Percentiles rank a stretch among this genome's conserved stretches.
phyloP scores from a whole-genome alignment of 2,797 vertebrate species.

The Adrianichthys oophorus region DNA sequence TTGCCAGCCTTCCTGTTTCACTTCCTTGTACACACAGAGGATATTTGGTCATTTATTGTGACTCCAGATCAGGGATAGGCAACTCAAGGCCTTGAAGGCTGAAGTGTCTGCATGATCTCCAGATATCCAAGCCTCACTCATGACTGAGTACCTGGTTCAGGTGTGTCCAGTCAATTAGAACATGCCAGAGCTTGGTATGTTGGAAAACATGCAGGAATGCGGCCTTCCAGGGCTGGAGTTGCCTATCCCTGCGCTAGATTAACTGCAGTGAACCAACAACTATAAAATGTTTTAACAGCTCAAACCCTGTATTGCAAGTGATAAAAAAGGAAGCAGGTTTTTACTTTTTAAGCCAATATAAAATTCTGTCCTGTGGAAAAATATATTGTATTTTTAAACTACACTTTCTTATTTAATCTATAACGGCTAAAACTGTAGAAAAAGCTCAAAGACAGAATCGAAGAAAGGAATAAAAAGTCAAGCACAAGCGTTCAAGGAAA shows the following conservation, averaged over 20 bases:
- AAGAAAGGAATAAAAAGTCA: constrained; percentile 35
- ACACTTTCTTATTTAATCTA: constrained; percentile 45
- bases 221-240: too few relatives aligned
- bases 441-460: constrained; percentile 50
- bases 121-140: too few relatives aligned
- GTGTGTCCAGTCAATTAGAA: too few relatives aligned
- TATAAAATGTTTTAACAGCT: constrained; percentile 29
- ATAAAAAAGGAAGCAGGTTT: constrained; percentile 34
- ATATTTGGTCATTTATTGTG: constrained; percentile 48
- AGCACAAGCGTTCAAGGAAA: constrained; percentile 42
- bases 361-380: constrained; percentile 56
- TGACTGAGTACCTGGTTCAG: too few relatives aligned
- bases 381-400: constrained; percentile 34
- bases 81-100: too few relatives aligned
- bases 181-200: too few relatives aligned
- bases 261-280: constrained; percentile 27
- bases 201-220: too few relatives aligned
- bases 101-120: too few relatives aligned
- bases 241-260: not conserved
- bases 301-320: constrained; percentile 33
- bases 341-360: constrained; percentile 61
- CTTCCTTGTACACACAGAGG: constrained; percentile 12
- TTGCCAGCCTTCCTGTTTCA: constrained; percentile 14
- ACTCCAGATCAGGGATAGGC: constrained; percentile 30
- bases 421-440: constrained; percentile 34